phyloP scores from a whole-genome alignment of 2,797 vertebrate species.

The Siniperca obscura region DNA sequence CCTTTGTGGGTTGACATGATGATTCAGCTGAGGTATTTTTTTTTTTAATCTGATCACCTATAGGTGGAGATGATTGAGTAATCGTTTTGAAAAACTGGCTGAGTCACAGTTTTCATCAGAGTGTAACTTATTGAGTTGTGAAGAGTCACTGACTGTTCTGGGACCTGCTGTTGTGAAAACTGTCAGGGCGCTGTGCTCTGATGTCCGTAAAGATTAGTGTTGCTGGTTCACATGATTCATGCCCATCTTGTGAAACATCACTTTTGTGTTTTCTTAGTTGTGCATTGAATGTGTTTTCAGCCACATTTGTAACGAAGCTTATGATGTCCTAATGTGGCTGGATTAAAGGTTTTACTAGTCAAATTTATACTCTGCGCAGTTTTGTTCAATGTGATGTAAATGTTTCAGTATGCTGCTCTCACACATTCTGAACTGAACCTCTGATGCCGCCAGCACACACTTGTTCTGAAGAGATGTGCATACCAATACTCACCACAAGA shows the following conservation, averaged over 20 bases:
- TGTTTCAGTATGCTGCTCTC: constrained; percentile 58
- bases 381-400: constrained; percentile 67
- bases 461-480: constrained; percentile 30
- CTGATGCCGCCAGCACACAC: constrained; percentile 58
- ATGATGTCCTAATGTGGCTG: constrained; percentile 49
- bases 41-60: constrained; percentile 30
- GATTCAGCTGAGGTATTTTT: constrained; percentile 45
- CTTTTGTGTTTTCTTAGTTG: constrained; percentile 36
- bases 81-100: constrained; percentile 54
- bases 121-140: constrained; percentile 47
- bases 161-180: constrained; percentile 50
- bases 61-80: constrained; percentile 50
- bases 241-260: constrained; percentile 46
- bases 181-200: constrained; percentile 17
- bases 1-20: constrained; percentile 29
- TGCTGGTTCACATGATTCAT: constrained; percentile 46
- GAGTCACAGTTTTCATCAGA: constrained; percentile 56
- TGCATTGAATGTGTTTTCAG: constrained; percentile 52
- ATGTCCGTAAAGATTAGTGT: constrained; percentile 49
- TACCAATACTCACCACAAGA: constrained; percentile 31
- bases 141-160: constrained; percentile 57
- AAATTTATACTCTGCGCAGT: constrained; percentile 55
- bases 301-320: constrained; percentile 39
- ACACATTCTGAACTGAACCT: constrained; percentile 41
- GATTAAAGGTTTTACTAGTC: constrained; percentile 41